Evolutionary conservation across 2,797 vertebrate species (phyloP), one percentile per base, ranked within the genome.

Genomic region (Tragopan temminckii): DNA sequence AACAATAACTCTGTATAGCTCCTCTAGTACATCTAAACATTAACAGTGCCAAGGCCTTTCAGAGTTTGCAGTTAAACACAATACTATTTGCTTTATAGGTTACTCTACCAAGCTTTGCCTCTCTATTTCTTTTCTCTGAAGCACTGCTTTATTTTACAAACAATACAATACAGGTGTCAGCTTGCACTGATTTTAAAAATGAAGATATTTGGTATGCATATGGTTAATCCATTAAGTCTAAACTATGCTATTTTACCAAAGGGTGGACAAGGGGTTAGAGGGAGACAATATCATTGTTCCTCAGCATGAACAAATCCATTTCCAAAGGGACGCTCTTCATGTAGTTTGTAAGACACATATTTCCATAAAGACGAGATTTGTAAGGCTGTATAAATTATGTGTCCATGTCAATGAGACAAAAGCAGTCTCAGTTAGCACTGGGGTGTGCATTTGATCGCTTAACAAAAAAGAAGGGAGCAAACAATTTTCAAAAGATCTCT

Each of bases 371-470:
- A 45, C 69, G 88, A 87, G 87, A 83, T 96, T 96, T 94, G 81
- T 71, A 94, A 48, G 71, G 92, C 85, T 79, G 13, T 74, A 88
- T 95, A 96, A 95, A 94, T 95, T 93, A 95, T 53, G 80, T 4
- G 0, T 80, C 79, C 46, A 7, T 7, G 53, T 80, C 82, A 88
- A 58, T 0, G 3, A 92, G 80, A 93, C 89, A 95, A 94, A 93
- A 85, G 69, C 58, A n/a, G 70, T 17, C 74, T 88, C 80, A 96
- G 89, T 87, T 88, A 89, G 43, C 36, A 40, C 13, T 20, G 1
- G 27, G 74, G 18, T 72, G 59, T 93, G 69, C 78, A 87, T 94
- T 88, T 53, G 74, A 64, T 78, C 6, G 4, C 64, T 81, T 27
- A 66, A 91, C 66, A 88, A 69, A 95, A 94, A 88, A 66, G 52